These are phyloP conservation scores for Nymphalis io DNA, from an alignment of 1,140 invertebrate species.

Conservation along the genomic window DNA sequence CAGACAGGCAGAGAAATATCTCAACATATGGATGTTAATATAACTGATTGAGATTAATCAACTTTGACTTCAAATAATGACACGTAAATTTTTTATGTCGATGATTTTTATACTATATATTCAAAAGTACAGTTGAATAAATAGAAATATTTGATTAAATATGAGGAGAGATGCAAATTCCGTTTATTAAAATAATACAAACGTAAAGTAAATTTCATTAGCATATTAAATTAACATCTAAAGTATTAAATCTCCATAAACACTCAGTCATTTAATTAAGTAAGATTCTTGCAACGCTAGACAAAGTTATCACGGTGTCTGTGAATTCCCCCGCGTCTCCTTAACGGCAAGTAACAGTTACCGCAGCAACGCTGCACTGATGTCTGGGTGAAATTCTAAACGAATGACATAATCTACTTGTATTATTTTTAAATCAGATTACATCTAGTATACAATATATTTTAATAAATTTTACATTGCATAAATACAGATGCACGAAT, in stretches of 20 bases:
- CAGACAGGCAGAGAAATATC: too few species aligned
- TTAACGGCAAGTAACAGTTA: conserved; percentile 20
- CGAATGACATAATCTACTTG: background rate
- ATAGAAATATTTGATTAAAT: too few species aligned
- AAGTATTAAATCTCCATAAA: conserved; percentile 16
- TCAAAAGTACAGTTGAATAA: too few species aligned
- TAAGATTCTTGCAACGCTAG: conserved; percentile 12
- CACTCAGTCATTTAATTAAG: conserved; percentile 18
- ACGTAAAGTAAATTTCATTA: background rate
- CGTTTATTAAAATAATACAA: background rate
- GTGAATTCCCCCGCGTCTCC: conserved; percentile 14
- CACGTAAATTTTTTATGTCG: too few species aligned
- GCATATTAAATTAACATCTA: conserved; percentile 1
- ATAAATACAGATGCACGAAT: background rate
- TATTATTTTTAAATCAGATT: background rate
- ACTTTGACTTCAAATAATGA: too few species aligned
- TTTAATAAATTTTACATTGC: background rate
- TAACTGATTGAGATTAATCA: too few species aligned
- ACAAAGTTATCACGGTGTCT: conserved; percentile 22
- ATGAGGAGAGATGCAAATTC: too few species aligned
- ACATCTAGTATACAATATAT: too few species aligned
- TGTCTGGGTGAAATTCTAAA: background rate
- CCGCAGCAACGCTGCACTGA: conserved; percentile 3
- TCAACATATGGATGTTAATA: too few species aligned
- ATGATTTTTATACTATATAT: too few species aligned